phyloP scores from a whole-genome alignment of 2,888 invertebrate genomes.

The Clitarchus hookeri region DNA sequence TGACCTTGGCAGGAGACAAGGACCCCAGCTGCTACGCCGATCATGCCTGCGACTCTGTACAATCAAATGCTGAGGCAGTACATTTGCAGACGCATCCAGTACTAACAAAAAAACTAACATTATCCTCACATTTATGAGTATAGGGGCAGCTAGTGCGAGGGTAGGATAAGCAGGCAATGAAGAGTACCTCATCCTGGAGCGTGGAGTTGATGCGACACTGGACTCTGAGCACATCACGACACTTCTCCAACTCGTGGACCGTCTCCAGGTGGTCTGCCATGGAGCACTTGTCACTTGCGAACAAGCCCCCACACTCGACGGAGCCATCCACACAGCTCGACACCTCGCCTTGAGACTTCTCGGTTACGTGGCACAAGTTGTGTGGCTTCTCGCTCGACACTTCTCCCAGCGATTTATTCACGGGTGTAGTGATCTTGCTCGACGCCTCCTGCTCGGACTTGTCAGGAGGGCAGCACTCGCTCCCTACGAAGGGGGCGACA shows the following conservation, averaged over 20 bases:
- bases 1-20: too few relatives aligned
- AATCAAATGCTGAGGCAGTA: too few relatives aligned
- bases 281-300: not conserved
- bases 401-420: not conserved
- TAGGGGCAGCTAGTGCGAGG: too few relatives aligned
- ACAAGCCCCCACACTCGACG: not conserved
- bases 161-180: not conserved
- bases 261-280: not conserved
- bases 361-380: not conserved
- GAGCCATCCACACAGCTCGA: not conserved
- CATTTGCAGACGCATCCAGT: too few relatives aligned
- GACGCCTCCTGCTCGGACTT: not conserved
- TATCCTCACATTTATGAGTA: too few relatives aligned
- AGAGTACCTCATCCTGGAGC: not conserved
- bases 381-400: not conserved
- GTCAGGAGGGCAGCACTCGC: not conserved
- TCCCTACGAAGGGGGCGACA: not conserved
- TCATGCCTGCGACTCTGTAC: too few relatives aligned
- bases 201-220: not conserved
- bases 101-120: too few relatives aligned
- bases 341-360: not conserved
- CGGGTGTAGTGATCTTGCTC: not conserved
- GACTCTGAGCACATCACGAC: not conserved
- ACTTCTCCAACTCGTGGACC: not conserved
- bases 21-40: too few relatives aligned